Evolutionary conservation across 2,888 invertebrate genomes (phyloP).

Genomic region (Pherbina coryleti): DNA sequence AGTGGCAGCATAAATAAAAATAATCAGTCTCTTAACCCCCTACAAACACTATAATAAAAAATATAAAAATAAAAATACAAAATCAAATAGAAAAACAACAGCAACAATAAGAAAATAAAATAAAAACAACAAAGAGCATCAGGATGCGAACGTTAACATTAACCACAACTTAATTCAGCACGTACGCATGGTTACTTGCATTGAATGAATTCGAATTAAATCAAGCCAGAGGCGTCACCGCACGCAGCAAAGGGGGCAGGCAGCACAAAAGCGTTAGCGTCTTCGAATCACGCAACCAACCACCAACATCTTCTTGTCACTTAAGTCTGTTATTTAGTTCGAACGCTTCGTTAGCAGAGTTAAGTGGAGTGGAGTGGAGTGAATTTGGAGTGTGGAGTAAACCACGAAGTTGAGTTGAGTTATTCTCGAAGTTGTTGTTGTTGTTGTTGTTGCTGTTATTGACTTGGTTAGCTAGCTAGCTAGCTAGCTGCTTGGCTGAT

Average conservation of each 20-base stretch:
- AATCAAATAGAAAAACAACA: neutral
- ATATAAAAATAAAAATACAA: neutral
- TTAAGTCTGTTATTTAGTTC: slow-evolving; percentile 15
- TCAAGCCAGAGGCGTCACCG: neutral
- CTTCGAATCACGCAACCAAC: neutral
- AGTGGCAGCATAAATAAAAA: slow-evolving; percentile 40
- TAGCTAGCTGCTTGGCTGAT: neutral
- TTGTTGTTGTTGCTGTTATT: no score
- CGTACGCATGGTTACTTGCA: slow-evolving; percentile 38
- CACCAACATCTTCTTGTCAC: slow-evolving; percentile 10
- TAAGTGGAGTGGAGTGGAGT: neutral
- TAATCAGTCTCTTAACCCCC: slow-evolving; percentile 39
- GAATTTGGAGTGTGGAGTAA: no score
- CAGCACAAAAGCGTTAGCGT: neutral
- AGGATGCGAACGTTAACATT: slow-evolving; percentile 14
- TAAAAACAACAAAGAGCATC: neutral
- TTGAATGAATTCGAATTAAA: slow-evolving; percentile 32
- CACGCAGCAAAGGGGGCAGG: neutral
- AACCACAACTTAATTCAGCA: slow-evolving; percentile 39
- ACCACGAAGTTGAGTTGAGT: neutral
- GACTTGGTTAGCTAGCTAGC: neutral
- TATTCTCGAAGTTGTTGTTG: neutral
- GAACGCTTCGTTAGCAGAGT: slow-evolving; percentile 4
- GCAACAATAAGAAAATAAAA: neutral
- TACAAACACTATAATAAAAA: neutral